Evolutionary conservation across 2,888 invertebrate genomes (phyloP).

Genomic region (Drosophila antonietae): DNA sequence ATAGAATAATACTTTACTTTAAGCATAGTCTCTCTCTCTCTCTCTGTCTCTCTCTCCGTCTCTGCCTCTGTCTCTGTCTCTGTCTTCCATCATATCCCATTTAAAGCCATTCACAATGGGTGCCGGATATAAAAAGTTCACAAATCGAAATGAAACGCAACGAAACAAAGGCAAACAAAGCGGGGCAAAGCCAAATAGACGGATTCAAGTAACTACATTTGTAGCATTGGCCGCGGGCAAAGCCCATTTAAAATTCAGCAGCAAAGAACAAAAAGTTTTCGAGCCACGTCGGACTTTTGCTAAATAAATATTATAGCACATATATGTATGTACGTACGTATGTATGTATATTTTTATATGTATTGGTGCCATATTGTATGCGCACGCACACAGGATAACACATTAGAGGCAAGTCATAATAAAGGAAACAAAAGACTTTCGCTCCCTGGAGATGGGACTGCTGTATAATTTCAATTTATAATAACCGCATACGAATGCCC

Average conservation of each 20-base stretch:
- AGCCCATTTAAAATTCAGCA: conserved; percentile 52
- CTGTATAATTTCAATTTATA: conserved; percentile 7
- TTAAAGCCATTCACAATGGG: neutral
- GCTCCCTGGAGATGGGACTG: conserved; percentile 1
- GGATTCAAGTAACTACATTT: conserved; percentile 65
- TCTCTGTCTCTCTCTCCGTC: too few relatives aligned
- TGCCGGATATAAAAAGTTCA: conserved; percentile 2
- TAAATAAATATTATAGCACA: conserved; percentile 20
- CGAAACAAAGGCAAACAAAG: conserved; percentile 10
- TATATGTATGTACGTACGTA: neutral
- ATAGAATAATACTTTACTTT: neutral
- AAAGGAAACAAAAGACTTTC: neutral
- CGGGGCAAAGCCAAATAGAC: conserved; percentile 23
- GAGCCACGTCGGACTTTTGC: conserved; percentile 25
- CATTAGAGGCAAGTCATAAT: neutral
- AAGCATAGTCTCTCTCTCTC: too few relatives aligned
- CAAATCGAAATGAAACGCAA: conserved; percentile 14
- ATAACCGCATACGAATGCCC: neutral
- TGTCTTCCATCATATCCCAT: neutral
- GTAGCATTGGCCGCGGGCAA: conserved; percentile 44
- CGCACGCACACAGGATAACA: neutral
- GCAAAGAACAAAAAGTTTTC: conserved; percentile 38
- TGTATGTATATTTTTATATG: neutral
- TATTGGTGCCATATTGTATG: neutral
- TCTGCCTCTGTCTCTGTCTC: too few relatives aligned